A percentile compares a stretch with the other conserved stretches of the same genome.
phyloP scores from a whole-genome alignment of 2,113 vertebrate genomes.

The Anhinga rufa region DNA sequence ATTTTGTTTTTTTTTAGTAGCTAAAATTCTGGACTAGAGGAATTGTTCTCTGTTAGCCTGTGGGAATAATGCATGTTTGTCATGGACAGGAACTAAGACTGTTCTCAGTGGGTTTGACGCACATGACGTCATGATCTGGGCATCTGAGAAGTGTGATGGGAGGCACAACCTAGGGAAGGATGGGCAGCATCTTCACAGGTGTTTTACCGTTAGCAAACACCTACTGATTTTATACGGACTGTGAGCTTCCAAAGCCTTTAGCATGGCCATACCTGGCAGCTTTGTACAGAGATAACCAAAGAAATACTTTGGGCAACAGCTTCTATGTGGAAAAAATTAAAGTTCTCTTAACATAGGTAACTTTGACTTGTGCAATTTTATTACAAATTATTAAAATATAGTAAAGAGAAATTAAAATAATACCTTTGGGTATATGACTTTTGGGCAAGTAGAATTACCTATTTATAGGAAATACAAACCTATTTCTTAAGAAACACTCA shows the following conservation, averaged over 20 bases:
- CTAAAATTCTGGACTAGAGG: background rate
- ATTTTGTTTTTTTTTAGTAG: background rate
- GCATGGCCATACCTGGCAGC: background rate
- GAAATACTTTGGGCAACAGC: background rate
- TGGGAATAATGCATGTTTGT: background rate
- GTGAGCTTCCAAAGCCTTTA: background rate
- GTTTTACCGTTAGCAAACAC: background rate
- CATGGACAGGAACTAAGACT: background rate
- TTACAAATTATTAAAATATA: background rate
- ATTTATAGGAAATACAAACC: background rate
- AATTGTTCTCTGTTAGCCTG: background rate
- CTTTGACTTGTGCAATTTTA: background rate
- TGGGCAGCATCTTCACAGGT: background rate
- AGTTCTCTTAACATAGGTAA: background rate
- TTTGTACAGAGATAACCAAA: background rate
- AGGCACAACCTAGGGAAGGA: background rate
- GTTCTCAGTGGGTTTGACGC: background rate
- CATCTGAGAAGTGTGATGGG: background rate
- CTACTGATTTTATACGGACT: background rate
- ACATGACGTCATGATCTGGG: background rate
- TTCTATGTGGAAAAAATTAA: background rate
- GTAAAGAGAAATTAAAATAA: background rate
- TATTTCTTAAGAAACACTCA: background rate
- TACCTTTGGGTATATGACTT: background rate
- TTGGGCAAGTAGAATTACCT: background rate